Percentiles rank a stretch among this genome's conserved stretches.
Evolutionary conservation across 1,140 invertebrate species (phyloP).

Genomic region (Drosophila yakuba): DNA sequence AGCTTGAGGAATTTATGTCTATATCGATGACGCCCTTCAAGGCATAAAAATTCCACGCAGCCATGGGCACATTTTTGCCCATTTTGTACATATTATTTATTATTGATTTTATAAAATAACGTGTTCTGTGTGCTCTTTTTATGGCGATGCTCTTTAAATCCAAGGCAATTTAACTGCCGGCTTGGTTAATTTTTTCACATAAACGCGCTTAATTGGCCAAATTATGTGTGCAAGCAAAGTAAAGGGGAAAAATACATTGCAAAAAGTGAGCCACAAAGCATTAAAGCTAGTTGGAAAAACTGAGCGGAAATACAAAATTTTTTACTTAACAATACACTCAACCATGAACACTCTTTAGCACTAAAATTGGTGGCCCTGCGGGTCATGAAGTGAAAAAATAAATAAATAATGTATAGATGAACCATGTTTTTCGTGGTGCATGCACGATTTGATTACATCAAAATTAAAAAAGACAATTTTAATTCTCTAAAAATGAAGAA

Average conservation of each 20-base stretch:
- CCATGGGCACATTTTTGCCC: slow-evolving; percentile 48
- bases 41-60: slow-evolving; percentile 62
- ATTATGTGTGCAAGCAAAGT: slow-evolving; percentile 59
- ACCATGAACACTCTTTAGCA: slow-evolving; percentile 7
- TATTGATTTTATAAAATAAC: slow-evolving; percentile 66
- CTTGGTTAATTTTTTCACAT: slow-evolving; percentile 57
- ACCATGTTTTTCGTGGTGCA: not conserved
- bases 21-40: slow-evolving; percentile 50
- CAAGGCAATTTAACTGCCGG: slow-evolving; percentile 32
- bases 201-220: slow-evolving; percentile 69
- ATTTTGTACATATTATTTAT: slow-evolving; percentile 67
- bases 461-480: too few species aligned
- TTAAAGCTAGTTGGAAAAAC: slow-evolving; percentile 3
- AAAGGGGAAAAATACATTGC: slow-evolving; percentile 4
- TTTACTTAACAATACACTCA: slow-evolving; percentile 14
- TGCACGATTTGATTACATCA: not conserved
- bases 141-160: slow-evolving; percentile 25
- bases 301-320: slow-evolving; percentile 5
- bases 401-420: not conserved
- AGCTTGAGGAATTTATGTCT: slow-evolving; percentile 59
- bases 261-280: slow-evolving; percentile 36
- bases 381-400: not conserved
- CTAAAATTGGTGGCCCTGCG: not conserved
- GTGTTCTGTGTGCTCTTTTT: slow-evolving; percentile 12
- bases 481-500: too few species aligned